Evolutionary conservation across 2,797 vertebrate genomes (phyloP).

Genomic region (Coccyzus lansbergi): DNA sequence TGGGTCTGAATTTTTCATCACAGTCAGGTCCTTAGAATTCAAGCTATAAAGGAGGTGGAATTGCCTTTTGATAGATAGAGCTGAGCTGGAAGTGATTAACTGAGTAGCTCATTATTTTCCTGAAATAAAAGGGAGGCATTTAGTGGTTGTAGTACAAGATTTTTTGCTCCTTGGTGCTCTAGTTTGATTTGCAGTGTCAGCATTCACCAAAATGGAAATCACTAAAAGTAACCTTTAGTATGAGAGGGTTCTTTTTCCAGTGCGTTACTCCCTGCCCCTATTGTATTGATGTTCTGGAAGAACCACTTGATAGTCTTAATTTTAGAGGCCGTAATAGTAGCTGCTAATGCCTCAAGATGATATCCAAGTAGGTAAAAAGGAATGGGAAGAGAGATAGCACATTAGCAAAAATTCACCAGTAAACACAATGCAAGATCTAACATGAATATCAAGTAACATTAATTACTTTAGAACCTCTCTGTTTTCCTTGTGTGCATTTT

Average conservation of each 20-base stretch:
- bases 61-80: conserved; percentile 44
- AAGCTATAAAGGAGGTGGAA: not conserved
- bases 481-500: conserved; percentile 51
- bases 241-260: not conserved
- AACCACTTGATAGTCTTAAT: conserved; percentile 82
- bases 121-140: conserved; percentile 74
- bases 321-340: conserved; percentile 74
- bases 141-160: conserved; percentile 76
- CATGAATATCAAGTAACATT: conserved; percentile 50
- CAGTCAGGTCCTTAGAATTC: not conserved
- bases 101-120: conserved; percentile 77
- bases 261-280: conserved; percentile 1
- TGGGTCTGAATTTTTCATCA: conserved; percentile 15
- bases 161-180: conserved; percentile 53
- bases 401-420: conserved; percentile 21
- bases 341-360: conserved; percentile 75
- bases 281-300: conserved; percentile 83
- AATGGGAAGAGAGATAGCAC: conserved; percentile 46
- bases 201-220: conserved; percentile 85
- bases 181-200: conserved; percentile 84
- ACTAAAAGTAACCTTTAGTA: conserved; percentile 76
- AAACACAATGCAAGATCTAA: conserved; percentile 49
- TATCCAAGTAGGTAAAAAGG: conserved; percentile 33
- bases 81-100: conserved; percentile 80
- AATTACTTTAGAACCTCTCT: conserved; percentile 41